phyloP scores from a whole-genome alignment of 2,888 invertebrate species.

The Ectemnius lituratus region DNA sequence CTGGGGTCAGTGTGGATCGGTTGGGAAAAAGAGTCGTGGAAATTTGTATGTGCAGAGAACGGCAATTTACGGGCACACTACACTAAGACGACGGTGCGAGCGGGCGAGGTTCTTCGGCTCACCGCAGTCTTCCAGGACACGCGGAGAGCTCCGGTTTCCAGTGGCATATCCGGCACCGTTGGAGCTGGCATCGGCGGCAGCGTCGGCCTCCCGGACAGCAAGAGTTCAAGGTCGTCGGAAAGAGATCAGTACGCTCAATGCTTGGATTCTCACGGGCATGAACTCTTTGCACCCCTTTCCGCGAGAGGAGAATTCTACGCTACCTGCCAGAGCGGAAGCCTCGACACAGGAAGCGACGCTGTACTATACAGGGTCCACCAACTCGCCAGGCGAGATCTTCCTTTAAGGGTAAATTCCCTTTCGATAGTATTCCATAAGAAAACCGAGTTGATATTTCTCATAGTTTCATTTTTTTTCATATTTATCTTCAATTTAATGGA shows the following conservation, averaged over 20 bases:
- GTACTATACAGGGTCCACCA: conserved; percentile 79
- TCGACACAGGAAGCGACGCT: conserved; percentile 76
- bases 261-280: conserved; percentile 76
- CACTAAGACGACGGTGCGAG: conserved; percentile 78
- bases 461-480: background rate
- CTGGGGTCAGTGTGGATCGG: too few relatives aligned
- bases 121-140: conserved; percentile 80
- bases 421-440: background rate
- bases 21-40: background rate
- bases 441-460: too few relatives aligned
- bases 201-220: conserved; percentile 70
- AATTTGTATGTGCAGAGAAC: conserved; percentile 65
- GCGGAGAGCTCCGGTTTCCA: conserved; percentile 69
- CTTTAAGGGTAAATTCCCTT: conserved; percentile 72
- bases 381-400: conserved; percentile 78
- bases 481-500: background rate
- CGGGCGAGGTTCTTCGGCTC: conserved; percentile 79
- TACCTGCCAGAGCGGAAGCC: conserved; percentile 77
- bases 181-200: conserved; percentile 32
- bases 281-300: conserved; percentile 79
- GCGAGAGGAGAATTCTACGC: conserved; percentile 80
- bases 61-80: conserved; percentile 77
- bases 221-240: conserved; percentile 73
- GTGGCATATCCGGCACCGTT: conserved; percentile 68
- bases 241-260: conserved; percentile 79